Evolutionary conservation across 1,140 invertebrate genomes (phyloP).

Genomic region (Zaprionus davidi): DNA sequence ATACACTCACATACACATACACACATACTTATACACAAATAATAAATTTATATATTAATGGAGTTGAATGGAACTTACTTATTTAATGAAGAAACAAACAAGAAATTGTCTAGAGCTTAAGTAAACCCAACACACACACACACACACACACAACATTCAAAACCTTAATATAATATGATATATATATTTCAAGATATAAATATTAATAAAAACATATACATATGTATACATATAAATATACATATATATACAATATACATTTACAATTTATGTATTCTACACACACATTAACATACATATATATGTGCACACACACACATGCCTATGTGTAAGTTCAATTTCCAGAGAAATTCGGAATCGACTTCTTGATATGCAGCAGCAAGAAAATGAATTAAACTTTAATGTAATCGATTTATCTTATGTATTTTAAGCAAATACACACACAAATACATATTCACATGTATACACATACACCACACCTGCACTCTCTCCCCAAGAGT

Average conservation of each 20-base stretch:
- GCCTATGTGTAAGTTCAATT: conserved; percentile 48
- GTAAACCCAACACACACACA: conserved; percentile 34
- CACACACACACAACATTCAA: conserved; percentile 38
- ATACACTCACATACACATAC: conserved; percentile 2
- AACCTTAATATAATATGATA: conserved; percentile 35
- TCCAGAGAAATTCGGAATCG: conserved; percentile 30
- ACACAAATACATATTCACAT: conserved; percentile 1
- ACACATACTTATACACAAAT: background rate
- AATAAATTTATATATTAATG: conserved; percentile 34
- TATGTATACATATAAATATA: conserved; percentile 39
- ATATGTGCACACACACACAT: conserved; percentile 29
- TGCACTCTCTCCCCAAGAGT: background rate
- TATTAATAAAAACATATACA: conserved; percentile 27
- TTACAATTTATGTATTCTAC: conserved; percentile 57
- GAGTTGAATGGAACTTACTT: conserved; percentile 40
- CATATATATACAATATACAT: conserved; percentile 44
- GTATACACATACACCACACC: conserved; percentile 4
- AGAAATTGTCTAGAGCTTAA: conserved; percentile 38
- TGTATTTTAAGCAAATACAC: conserved; percentile 53
- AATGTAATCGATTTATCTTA: conserved; percentile 74
- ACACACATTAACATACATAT: conserved; percentile 24
- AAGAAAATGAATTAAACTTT: conserved; percentile 55
- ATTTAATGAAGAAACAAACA: conserved; percentile 50
- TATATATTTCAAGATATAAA: conserved; percentile 26
- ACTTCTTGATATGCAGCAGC: conserved; percentile 31